Percentiles rank a stretch among this genome's conserved stretches.
Conservation (phyloP, 2,888 invertebrate genomes). For the Habroteleia sp. region DNA sequence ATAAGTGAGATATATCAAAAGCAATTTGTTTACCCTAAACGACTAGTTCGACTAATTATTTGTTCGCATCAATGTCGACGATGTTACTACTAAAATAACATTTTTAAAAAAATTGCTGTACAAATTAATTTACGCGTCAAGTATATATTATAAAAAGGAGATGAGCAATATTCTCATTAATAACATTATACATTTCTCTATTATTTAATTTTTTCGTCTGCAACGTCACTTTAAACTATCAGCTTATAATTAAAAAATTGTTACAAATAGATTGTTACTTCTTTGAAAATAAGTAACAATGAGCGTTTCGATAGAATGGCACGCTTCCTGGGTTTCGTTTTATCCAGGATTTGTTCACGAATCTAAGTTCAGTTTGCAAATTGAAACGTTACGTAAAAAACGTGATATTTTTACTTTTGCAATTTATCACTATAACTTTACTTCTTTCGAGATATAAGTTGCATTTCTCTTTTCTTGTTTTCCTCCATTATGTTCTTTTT, state of each 20-base stretch:
- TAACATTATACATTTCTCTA: slow-evolving; percentile 26
- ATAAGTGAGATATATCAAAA: slow-evolving; percentile 21
- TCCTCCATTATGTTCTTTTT: slow-evolving; percentile 2
- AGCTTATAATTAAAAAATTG: slow-evolving; percentile 4
- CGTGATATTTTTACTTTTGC: slow-evolving; percentile 5
- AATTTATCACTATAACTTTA: too few species aligned
- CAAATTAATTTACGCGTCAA: slow-evolving; percentile 26
- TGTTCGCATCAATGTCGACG: slow-evolving; percentile 27
- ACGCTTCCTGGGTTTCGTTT: background rate
- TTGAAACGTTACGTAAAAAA: slow-evolving; percentile 17
- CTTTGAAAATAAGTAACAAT: slow-evolving; percentile 2
- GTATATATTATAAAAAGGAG: slow-evolving; percentile 35
- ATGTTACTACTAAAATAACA: slow-evolving; percentile 21
- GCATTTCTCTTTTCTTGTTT: slow-evolving; percentile 1
- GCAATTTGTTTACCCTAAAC: slow-evolving; percentile 28
- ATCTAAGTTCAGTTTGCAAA: slow-evolving; percentile 17
- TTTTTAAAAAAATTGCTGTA: slow-evolving; percentile 34
- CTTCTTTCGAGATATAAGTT: slow-evolving; percentile 25
- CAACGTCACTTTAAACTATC: background rate
- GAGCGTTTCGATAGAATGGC: background rate
- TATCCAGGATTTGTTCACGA: too few species aligned
- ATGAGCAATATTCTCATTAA: slow-evolving; percentile 47
- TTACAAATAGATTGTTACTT: background rate
- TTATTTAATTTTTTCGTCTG: slow-evolving; percentile 1
- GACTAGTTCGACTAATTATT: slow-evolving; percentile 33